phyloP scores from a whole-genome alignment of 2,797 vertebrate genomes.

The Cuniculus paca region DNA sequence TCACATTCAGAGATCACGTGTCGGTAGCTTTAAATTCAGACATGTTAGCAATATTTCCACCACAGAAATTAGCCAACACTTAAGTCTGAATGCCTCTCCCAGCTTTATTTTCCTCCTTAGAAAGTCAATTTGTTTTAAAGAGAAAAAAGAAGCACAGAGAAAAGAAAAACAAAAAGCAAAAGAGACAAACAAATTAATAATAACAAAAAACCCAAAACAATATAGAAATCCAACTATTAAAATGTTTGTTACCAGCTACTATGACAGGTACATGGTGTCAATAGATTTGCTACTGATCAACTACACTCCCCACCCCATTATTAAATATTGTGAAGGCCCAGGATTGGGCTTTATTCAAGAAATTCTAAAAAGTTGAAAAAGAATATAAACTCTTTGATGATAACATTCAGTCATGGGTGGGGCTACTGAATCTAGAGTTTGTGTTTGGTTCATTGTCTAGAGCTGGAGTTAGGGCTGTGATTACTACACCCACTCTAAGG shows the following conservation, averaged over 20 bases:
- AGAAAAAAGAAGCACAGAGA: too few relatives aligned
- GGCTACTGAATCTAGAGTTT: too few relatives aligned
- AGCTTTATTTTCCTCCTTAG: background rate
- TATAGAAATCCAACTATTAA: too few relatives aligned
- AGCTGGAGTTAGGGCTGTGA: too few relatives aligned
- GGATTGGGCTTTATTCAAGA: background rate
- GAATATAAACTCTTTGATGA: background rate
- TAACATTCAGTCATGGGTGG: background rate
- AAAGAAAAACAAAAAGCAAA: too few relatives aligned
- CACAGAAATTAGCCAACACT: background rate
- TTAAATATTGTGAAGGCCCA: background rate
- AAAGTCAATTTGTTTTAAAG: too few relatives aligned
- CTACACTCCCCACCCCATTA: background rate
- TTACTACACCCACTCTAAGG: too few relatives aligned
- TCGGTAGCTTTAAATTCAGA: background rate
- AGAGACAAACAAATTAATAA: too few relatives aligned
- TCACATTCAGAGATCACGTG: background rate
- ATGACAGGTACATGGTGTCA: background rate
- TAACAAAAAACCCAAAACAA: too few relatives aligned
- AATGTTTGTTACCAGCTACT: background rate
- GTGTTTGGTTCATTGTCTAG: too few relatives aligned
- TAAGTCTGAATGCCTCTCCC: background rate
- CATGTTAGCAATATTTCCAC: background rate
- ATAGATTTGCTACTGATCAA: background rate
- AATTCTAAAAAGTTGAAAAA: slow-evolving; percentile 24